These are phyloP conservation scores for Ectobius pallidus DNA, from an alignment of 2,888 invertebrate species.

Conservation along the genomic window DNA sequence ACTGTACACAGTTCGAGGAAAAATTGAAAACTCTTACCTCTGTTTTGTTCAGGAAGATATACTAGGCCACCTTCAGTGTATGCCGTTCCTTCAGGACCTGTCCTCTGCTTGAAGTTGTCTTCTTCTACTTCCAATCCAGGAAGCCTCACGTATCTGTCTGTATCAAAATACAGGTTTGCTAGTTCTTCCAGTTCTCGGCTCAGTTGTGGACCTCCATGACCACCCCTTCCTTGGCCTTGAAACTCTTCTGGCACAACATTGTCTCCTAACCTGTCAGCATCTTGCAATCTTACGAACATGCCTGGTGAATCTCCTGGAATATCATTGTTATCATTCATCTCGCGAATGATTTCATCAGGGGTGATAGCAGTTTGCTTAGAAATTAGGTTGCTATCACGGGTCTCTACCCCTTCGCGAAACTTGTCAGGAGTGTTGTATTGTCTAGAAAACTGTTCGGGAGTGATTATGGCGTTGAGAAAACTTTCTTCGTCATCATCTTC, in stretches of 20 bases:
- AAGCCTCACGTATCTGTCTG: background rate
- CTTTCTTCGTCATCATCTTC: background rate
- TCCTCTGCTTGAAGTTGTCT: background rate
- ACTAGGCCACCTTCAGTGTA: constrained; percentile 69
- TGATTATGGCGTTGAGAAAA: too few species aligned
- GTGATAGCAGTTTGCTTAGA: background rate
- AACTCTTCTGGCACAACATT: constrained; percentile 7
- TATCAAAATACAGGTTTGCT: background rate
- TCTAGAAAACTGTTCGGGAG: constrained; percentile 17
- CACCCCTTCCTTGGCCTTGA: background rate
- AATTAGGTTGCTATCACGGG: constrained; percentile 47
- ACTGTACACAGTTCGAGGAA: too few species aligned
- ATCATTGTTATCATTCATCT: constrained; percentile 22
- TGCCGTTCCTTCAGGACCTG: constrained; percentile 49
- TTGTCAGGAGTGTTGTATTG: constrained; percentile 58
- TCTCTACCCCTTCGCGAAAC: constrained; percentile 57
- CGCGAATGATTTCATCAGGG: background rate
- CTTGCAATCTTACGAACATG: background rate
- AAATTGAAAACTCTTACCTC: too few species aligned
- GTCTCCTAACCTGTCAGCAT: background rate
- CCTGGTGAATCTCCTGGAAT: constrained; percentile 9
- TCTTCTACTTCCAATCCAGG: background rate
- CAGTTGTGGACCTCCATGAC: too few species aligned
- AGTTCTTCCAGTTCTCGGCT: background rate
- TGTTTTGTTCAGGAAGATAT: constrained; percentile 54